Conservation (phyloP, 2,888 invertebrate genomes). For the Zaprionus obscuricornis region DNA sequence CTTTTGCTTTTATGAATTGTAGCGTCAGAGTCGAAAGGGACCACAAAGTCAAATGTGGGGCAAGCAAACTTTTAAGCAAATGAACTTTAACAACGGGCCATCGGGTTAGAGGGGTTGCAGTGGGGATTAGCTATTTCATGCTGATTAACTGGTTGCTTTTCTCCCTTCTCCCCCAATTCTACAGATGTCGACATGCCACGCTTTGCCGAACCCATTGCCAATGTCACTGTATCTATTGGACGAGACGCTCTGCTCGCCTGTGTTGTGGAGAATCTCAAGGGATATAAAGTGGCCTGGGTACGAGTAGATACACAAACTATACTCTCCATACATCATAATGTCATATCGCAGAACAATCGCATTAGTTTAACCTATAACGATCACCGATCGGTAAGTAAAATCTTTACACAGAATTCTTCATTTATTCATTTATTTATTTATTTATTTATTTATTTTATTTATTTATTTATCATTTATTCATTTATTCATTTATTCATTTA, state of each 20-base stretch:
- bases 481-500: too few relatives aligned
- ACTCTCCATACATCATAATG: constrained; percentile 94
- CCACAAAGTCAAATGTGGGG: constrained; percentile 38
- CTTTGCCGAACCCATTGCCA: constrained; percentile 94
- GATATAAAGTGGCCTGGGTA: constrained; percentile 97
- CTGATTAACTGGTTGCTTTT: constrained; percentile 17
- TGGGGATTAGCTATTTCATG: not conserved
- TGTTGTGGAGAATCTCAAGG: constrained; percentile 93
- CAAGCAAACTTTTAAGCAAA: constrained; percentile 33
- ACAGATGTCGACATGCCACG: constrained; percentile 86
- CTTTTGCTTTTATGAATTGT: constrained; percentile 27
- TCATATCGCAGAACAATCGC: constrained; percentile 95
- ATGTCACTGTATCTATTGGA: constrained; percentile 94
- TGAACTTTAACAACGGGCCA: constrained; percentile 19
- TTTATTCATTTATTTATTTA: too few relatives aligned
- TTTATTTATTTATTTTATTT: too few relatives aligned
- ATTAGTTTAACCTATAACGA: constrained; percentile 94
- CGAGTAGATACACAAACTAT: constrained; percentile 96
- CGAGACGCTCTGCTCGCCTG: constrained; percentile 94
- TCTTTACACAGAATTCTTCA: too few relatives aligned
- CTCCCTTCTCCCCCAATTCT: not conserved
- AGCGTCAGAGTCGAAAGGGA: constrained; percentile 7
- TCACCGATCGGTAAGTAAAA: constrained; percentile 87
- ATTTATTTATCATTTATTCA: too few relatives aligned
- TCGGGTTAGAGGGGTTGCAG: not conserved